Base-by-base conservation (phyloP, 2,888 invertebrate genomes). In the Epinotia nisella region DNA sequence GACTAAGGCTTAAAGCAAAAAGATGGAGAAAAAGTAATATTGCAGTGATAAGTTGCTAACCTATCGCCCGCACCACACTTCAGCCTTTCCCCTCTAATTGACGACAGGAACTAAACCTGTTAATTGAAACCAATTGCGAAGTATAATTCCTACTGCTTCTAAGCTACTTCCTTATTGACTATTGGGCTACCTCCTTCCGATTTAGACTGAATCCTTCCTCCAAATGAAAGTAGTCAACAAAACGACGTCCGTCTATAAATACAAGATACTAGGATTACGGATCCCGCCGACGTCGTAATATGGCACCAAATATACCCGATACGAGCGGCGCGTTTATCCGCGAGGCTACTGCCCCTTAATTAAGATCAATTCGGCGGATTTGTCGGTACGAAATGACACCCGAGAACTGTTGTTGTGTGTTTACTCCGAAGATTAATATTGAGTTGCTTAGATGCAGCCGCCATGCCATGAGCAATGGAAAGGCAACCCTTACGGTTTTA, bases 361-460 rank as follows among this genome's bases (percentile, higher is more conserved):
- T 68, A 68, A 68, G 55, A 64, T 59, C 69, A 69, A 64, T 73
- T 69, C 64, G n/a, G 15, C 41, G 73, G 68, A 64, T 64, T 69
- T 73, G 61, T 64, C 58, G 41, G 69, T 56, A 56, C 58, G 51
- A 64, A 73, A 69, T 53, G 73, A 64, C 69, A 64, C 45, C 58
- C 39, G 64, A 41, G 51, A 68, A 64, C 68, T 69, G 62, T 68
- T 73, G 66, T 72, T 67, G 55, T 56, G 65, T 64, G 66, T 69
- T 64, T 69, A 72, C 58, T 58, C 39, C 39, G 51, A 45, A 64
- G 64, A 69, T 73, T 73, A 69, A 73, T 68, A 68, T 68, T 49
- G 21, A 69, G 58, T 58, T 58, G 24, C 39, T 49, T 56, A 17
- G 19, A 62, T 68, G 68, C 68, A 59, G 68, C n/a, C 1, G 17